A percentile compares a stretch with the other conserved stretches of the same genome.
Conservation (phyloP, 2,797 vertebrate species). For the Sebastes umbrosus region DNA sequence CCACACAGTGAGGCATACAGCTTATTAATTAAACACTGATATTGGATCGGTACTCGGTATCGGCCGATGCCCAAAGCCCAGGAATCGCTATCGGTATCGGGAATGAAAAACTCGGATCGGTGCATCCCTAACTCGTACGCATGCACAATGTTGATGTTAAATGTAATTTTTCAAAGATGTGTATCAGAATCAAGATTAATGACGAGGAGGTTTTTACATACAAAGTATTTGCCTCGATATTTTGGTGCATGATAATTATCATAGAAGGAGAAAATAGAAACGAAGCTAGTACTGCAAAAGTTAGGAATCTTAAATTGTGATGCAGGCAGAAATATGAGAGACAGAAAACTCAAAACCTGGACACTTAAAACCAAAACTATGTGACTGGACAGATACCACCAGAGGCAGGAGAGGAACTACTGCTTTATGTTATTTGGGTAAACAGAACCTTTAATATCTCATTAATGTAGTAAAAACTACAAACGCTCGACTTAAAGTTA, state of each 20-base stretch:
- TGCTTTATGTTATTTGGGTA: neutral
- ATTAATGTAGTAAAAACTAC: no score
- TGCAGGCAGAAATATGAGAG: neutral
- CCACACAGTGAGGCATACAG: neutral
- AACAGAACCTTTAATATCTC: neutral
- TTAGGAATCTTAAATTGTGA: neutral
- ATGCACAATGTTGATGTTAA: neutral
- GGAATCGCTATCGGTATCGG: no score
- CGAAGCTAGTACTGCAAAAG: neutral
- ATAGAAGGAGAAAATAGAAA: neutral
- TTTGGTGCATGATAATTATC: neutral
- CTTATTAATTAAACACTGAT: no score
- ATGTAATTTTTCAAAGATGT: neutral
- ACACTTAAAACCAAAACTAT: neutral
- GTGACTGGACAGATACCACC: neutral
- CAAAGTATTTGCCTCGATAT: neutral
- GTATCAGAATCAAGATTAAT: neutral
- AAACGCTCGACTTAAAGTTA: neutral
- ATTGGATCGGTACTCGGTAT: no score
- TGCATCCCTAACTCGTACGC: no score
- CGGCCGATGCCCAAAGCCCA: no score
- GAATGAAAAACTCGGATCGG: no score
- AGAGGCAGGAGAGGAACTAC: neutral
- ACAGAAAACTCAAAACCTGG: neutral
- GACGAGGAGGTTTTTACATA: neutral